Percentiles rank a stretch among this genome's conserved stretches.
These are phyloP conservation scores for Rhagoletis pomonella DNA, from an alignment of 1,140 invertebrate genomes.

Conservation along the genomic window DNA sequence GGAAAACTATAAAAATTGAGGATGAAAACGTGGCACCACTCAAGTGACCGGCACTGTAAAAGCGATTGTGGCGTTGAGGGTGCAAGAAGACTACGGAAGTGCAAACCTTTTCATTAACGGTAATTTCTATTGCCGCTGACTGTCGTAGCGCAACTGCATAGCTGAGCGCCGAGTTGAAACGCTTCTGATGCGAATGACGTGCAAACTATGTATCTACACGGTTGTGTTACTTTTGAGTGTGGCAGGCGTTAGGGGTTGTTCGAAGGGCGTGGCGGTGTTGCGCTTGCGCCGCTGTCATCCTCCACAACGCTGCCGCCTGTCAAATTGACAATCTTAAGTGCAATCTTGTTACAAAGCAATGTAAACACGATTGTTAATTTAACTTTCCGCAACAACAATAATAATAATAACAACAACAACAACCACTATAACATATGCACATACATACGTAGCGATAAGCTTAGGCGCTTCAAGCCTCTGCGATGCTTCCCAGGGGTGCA, in stretches of 20 bases:
- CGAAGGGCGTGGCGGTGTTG: slow-evolving; percentile 16
- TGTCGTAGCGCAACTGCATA: neutral
- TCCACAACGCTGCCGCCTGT: neutral
- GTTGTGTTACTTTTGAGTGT: too few relatives aligned
- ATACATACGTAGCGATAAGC: neutral
- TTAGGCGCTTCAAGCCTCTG: neutral
- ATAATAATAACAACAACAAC: neutral
- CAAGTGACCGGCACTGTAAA: too few relatives aligned
- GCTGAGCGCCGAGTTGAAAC: neutral
- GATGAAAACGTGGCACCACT: too few relatives aligned
- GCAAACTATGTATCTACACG: too few relatives aligned
- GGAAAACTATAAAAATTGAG: too few relatives aligned
- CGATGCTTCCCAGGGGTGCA: slow-evolving; percentile 40
- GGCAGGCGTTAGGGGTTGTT: slow-evolving; percentile 6
- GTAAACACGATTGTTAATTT: slow-evolving; percentile 74
- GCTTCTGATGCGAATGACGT: neutral
- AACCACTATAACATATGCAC: neutral
- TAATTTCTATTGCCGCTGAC: slow-evolving; percentile 54
- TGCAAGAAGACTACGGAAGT: neutral
- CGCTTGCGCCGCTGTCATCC: neutral
- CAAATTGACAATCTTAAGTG: slow-evolving; percentile 73
- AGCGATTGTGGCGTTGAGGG: neutral
- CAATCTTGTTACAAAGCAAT: slow-evolving; percentile 74
- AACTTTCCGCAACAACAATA: slow-evolving; percentile 38
- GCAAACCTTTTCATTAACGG: slow-evolving; percentile 68